Conservation (phyloP, 2,888 invertebrate genomes). For the Charanyca ferruginea region DNA sequence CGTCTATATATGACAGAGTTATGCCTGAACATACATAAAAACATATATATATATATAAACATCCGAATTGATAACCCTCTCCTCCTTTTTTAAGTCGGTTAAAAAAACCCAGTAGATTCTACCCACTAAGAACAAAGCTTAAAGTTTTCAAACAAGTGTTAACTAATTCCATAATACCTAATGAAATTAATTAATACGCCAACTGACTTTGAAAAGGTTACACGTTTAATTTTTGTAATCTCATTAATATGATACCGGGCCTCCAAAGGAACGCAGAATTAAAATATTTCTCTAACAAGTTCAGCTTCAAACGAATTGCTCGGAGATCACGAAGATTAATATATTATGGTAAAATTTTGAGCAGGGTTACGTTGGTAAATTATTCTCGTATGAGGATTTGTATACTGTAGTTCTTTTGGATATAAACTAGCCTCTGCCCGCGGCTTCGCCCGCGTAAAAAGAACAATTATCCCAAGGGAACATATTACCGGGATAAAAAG, state of each 20-base stretch:
- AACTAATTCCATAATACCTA: slow-evolving; percentile 29
- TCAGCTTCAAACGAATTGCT: slow-evolving; percentile 42
- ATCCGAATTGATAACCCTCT: too few relatives aligned
- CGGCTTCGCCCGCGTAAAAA: too few relatives aligned
- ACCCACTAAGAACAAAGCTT: neutral
- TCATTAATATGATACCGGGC: slow-evolving; percentile 29
- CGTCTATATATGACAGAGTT: too few relatives aligned
- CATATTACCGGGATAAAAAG: too few relatives aligned
- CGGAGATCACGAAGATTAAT: slow-evolving; percentile 8
- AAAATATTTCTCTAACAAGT: slow-evolving; percentile 36
- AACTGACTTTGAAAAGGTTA: slow-evolving; percentile 36
- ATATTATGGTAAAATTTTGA: slow-evolving; percentile 14
- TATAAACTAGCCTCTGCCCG: too few relatives aligned
- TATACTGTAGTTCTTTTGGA: neutral
- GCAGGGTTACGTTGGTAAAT: slow-evolving; percentile 13
- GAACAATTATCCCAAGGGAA: too few relatives aligned
- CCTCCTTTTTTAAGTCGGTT: too few relatives aligned
- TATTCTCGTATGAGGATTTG: slow-evolving; percentile 24
- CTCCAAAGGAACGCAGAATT: slow-evolving; percentile 34
- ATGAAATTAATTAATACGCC: slow-evolving; percentile 41
- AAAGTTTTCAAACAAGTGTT: slow-evolving; percentile 12
- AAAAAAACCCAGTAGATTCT: neutral
- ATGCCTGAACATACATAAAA: too few relatives aligned
- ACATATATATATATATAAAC: too few relatives aligned
- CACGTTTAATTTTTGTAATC: slow-evolving; percentile 39